Evolutionary conservation across 2,113 vertebrate species (phyloP).

Genomic region (human): DNA sequence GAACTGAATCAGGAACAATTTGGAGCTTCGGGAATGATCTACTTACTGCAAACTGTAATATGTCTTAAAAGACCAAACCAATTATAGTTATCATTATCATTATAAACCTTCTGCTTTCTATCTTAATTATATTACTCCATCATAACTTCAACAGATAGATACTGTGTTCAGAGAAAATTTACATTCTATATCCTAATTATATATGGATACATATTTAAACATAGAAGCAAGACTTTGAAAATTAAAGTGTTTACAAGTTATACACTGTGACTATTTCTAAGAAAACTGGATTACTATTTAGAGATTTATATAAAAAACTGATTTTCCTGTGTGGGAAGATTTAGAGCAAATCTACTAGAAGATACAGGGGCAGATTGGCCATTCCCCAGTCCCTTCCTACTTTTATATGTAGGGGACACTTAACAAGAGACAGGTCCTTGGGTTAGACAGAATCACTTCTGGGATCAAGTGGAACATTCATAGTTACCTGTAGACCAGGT

Average conservation of each 20-base stretch:
- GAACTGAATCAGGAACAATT: background rate
- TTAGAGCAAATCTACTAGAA: background rate
- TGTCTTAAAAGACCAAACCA: background rate
- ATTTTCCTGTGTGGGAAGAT: background rate
- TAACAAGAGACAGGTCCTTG: background rate
- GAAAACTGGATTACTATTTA: conserved; percentile 3
- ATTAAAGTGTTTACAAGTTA: background rate
- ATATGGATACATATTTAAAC: background rate
- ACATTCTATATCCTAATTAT: background rate
- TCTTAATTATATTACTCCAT: background rate
- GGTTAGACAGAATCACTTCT: background rate
- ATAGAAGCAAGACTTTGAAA: background rate
- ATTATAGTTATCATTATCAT: background rate
- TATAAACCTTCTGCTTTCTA: background rate
- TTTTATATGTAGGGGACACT: background rate
- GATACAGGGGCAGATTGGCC: background rate
- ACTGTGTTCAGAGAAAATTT: background rate
- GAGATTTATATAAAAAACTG: conserved; percentile 12
- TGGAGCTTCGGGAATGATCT: background rate
- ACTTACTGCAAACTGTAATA: background rate
- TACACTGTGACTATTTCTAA: background rate
- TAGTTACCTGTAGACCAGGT: background rate
- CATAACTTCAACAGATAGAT: background rate
- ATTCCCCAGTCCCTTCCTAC: background rate
- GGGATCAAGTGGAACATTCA: background rate